Percentiles rank a stretch among this genome's conserved stretches.
Evolutionary conservation across 2,797 vertebrate genomes (phyloP).

Genomic region (Hippopotamyrus pictus): DNA sequence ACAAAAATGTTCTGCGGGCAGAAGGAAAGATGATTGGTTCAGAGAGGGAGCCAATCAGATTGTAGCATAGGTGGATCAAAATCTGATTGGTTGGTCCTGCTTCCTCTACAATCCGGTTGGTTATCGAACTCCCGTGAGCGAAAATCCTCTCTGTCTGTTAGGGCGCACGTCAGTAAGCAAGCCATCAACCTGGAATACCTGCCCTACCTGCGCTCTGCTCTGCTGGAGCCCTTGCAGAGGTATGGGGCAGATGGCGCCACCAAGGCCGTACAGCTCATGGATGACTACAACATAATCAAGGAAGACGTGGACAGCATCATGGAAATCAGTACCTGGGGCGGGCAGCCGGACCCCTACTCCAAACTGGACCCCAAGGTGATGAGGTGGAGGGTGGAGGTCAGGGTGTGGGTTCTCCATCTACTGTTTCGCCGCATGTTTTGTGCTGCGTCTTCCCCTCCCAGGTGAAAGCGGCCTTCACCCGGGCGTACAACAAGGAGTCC

Average conservation of each 20-base stretch:
- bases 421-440: not conserved
- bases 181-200: conserved; percentile 87
- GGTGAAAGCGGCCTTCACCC: conserved; percentile 95
- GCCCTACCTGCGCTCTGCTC: conserved; percentile 66
- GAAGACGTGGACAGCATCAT: conserved; percentile 95
- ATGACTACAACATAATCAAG: conserved; percentile 82
- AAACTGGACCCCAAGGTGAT: conserved; percentile 89
- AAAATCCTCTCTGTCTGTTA: conserved; percentile 34
- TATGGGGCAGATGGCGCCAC: conserved; percentile 72
- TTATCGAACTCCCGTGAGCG: not conserved
- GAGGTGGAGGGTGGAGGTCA: not conserved
- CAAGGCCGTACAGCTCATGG: conserved; percentile 74
- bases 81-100: not conserved
- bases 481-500: conserved; percentile 82
- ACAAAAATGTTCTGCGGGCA: not conserved
- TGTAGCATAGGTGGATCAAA: not conserved
- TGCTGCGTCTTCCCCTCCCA: conserved; percentile 36
- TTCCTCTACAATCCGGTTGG: not conserved
- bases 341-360: conserved; percentile 79
- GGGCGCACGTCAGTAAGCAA: conserved; percentile 76
- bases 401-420: not conserved
- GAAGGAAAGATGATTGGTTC: not conserved
- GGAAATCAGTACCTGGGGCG: conserved; percentile 85
- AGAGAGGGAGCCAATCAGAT: not conserved
- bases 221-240: conserved; percentile 71